A percentile compares a stretch with the other conserved stretches of the same genome.
phyloP scores from a whole-genome alignment of 2,888 invertebrate genomes.

The Helobdella robusta region DNA sequence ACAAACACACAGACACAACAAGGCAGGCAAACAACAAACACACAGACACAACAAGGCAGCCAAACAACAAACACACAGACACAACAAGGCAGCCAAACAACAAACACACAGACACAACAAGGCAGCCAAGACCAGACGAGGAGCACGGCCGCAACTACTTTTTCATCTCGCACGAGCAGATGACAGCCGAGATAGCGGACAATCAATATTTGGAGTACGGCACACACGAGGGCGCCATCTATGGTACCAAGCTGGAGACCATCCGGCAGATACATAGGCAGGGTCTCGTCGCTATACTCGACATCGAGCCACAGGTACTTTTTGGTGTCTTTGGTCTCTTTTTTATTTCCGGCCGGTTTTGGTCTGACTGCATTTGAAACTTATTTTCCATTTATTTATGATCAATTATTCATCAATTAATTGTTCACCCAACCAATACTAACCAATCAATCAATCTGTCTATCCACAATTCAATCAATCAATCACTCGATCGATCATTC shows the following conservation, averaged over 20 bases:
- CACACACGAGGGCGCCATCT: slow-evolving; percentile 71
- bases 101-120: slow-evolving; percentile 81
- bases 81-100: no score
- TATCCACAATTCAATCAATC: not conserved
- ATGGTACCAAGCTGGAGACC: slow-evolving; percentile 95
- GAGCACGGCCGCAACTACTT: slow-evolving; percentile 96
- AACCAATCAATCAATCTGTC: not conserved
- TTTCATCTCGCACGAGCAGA: slow-evolving; percentile 94
- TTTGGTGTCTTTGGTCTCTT: not conserved
- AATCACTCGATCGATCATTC: not conserved
- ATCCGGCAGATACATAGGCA: slow-evolving; percentile 92
- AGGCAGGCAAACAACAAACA: not conserved
- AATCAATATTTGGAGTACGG: slow-evolving; percentile 98
- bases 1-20: not conserved
- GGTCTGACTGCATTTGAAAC: not conserved
- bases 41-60: not conserved
- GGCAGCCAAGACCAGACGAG: slow-evolving; percentile 86
- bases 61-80: not conserved
- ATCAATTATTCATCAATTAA: not conserved
- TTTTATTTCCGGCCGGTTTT: not conserved
- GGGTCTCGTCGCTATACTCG: slow-evolving; percentile 91
- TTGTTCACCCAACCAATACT: not conserved
- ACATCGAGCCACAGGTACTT: slow-evolving; percentile 75
- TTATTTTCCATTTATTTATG: not conserved
- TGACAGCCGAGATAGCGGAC: slow-evolving; percentile 97